These are phyloP conservation scores for Auanema sp. DNA, from an alignment of 2,888 invertebrate genomes.

Conservation along the genomic window DNA sequence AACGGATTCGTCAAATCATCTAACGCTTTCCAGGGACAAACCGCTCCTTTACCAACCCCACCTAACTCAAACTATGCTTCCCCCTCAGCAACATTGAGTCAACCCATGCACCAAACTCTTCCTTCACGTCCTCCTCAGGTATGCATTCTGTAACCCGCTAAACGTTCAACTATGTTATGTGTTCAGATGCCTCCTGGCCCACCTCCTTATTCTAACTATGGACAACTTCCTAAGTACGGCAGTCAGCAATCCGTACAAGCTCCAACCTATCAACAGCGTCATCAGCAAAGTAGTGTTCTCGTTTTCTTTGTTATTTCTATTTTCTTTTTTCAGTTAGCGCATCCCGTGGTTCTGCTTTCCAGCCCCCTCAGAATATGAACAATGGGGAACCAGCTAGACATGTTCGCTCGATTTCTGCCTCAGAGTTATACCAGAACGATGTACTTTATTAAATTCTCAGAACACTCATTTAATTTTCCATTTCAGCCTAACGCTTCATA, in stretches of 20 bases:
- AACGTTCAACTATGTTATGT: slow-evolving; percentile 10
- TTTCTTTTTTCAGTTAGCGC: background rate
- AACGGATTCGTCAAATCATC: no score
- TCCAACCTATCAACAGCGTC: slow-evolving; percentile 32
- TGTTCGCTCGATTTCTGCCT: slow-evolving; percentile 49
- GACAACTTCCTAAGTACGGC: slow-evolving; percentile 7
- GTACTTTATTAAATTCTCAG: slow-evolving; percentile 4
- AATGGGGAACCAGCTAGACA: slow-evolving; percentile 23
- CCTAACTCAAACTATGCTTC: background rate
- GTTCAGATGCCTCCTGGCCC: slow-evolving; percentile 21
- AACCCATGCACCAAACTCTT: slow-evolving; percentile 7
- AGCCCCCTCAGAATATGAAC: slow-evolving; percentile 1
- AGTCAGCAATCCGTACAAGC: slow-evolving; percentile 13
- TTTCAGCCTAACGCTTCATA: slow-evolving; percentile 45
- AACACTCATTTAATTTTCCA: background rate
- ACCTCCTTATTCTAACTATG: slow-evolving; percentile 7
- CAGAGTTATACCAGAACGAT: slow-evolving; percentile 44
- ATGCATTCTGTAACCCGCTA: background rate
- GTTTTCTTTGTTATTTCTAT: background rate
- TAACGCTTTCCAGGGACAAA: slow-evolving; percentile 2
- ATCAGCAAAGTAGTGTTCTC: slow-evolving; percentile 17
- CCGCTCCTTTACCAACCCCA: background rate
- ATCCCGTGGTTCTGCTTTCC: slow-evolving; percentile 18
- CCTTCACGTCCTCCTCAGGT: slow-evolving; percentile 2
- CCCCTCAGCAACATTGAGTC: background rate